Evolutionary conservation across 2,113 vertebrate genomes (phyloP), one percentile per base, ranked within the genome.

Genomic region (Caracal caracal): DNA sequence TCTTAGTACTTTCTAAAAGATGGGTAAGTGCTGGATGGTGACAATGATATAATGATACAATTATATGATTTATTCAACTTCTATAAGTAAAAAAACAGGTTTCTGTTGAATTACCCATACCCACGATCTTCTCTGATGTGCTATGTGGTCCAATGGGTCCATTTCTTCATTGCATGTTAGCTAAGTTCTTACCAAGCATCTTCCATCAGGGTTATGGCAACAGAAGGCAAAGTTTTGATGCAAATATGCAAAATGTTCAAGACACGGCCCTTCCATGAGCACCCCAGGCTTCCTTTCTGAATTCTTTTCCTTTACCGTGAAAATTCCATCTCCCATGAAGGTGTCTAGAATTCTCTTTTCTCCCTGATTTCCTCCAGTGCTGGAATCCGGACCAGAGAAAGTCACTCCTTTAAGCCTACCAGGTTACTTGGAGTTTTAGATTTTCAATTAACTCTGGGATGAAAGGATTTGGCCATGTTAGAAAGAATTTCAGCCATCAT

Each of bases 391-490:
- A 63, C 15, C 8, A 10, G 56, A 53, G 65, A 35, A 78, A 76
- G 9, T 24, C 9, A 66, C 4, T 28, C 13, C 26, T 66, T 80
- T 66, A 90, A 93, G 56, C 30, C 51, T 26, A 49, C 11, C 17
- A 93, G 16, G 19, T 96, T 63, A 91, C 59, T 22, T 88, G 43
- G 30, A 65, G 30, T 68, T 88, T 70, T 73, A 56, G 33, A 40
- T 78, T 96, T 97, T 79, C 49, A 76, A 24, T 81, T 30, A 85
- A 85, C n/a, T 84, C 78, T 81, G 49, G 37, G 40, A 88, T 81
- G 20, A 91, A 88, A 53, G 53, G 51, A 92, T 71, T 49, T 43
- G 28, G 26, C 3, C 22, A 16, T 9, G 0, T 43, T 78, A 79
- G 71, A 76, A 93, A 56, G 85, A 91, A 70, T 81, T 93, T 92